A percentile compares a stretch with the other conserved stretches of the same genome.
Conservation (phyloP, 1,140 invertebrate genomes). For the Drosophila tristis region DNA sequence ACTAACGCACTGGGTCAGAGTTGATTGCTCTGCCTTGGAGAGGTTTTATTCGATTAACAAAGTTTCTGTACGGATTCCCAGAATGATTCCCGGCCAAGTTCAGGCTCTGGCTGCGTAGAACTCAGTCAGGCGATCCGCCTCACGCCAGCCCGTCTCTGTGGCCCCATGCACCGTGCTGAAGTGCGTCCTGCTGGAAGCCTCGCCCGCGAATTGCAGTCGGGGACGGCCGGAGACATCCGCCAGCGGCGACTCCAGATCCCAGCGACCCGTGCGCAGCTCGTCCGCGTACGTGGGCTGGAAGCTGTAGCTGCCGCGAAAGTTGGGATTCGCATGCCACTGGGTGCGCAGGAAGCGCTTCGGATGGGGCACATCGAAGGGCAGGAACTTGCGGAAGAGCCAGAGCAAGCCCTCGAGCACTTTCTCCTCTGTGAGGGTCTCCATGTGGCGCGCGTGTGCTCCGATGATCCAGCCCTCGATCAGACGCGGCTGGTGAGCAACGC, state of each 20-base stretch:
- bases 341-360: conserved; percentile 74
- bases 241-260: conserved; percentile 86
- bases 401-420: conserved; percentile 84
- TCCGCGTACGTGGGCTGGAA: conserved; percentile 87
- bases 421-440: conserved; percentile 86
- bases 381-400: conserved; percentile 84
- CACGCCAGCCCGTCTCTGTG: conserved; percentile 90
- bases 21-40: neutral
- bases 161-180: conserved; percentile 93
- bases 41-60: too few species aligned
- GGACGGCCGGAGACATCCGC: conserved; percentile 84
- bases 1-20: conserved; percentile 26
- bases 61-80: too few species aligned
- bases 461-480: conserved; percentile 88
- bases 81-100: too few species aligned
- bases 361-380: conserved; percentile 53
- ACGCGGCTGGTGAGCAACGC: conserved; percentile 87
- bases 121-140: conserved; percentile 86
- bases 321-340: conserved; percentile 88
- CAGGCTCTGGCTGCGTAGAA: conserved; percentile 41
- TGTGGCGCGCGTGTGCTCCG: conserved; percentile 85
- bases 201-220: conserved; percentile 89
- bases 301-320: conserved; percentile 89
- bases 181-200: conserved; percentile 88
- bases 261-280: conserved; percentile 84